Base-by-base conservation (phyloP, 2,888 invertebrate species). In the Bhutanitis thaidina region DNA sequence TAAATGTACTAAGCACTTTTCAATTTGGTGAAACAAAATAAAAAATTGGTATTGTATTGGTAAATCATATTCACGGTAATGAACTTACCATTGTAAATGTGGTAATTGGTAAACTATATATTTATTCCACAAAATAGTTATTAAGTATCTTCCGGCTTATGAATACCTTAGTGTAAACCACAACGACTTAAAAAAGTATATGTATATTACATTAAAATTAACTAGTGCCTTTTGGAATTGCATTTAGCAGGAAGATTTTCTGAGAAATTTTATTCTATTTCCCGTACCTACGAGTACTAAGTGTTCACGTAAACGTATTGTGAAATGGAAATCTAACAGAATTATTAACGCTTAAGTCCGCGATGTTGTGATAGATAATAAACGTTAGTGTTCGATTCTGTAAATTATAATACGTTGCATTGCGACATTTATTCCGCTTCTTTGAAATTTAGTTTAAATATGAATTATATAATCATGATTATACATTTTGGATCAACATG, bases 141-240 rank as follows among this genome's bases (percentile, higher is more conserved):
- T 32, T 34, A 1, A 34, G n/a, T 34, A 34, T 13, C 12, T 34
- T 13, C 12, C 12, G 34, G 34, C 27, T 39, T 39, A 27, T 38
- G 16, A 38, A 20, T 12, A 16, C 7, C 30, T 12, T 39, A 46
- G 27, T 35, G 10, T 49, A 37, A 53, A 44, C 34, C 39, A 48
- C 51, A 53, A 50, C 47, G 46, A 51, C 20, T 46, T 36, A 41
- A 35, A 8, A 49, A 13, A 30, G n/a, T 16, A 14, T 20, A 12
- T 43, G 25, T 37, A 35, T 13, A 14, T 7, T 27, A 32, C 15
- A 68, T 73, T 57, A 68, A 67, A 72, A 69, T 71, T 62, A 58
- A 71, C 71, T 79, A 82, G 83, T 83, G 82, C 83, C 83, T 82
- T 83, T 81, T 69, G 69, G 65, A 77, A 65, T 71, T 67, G 69